phyloP scores from a whole-genome alignment of 2,113 vertebrate species.

The Ctenodactylus gundi region DNA sequence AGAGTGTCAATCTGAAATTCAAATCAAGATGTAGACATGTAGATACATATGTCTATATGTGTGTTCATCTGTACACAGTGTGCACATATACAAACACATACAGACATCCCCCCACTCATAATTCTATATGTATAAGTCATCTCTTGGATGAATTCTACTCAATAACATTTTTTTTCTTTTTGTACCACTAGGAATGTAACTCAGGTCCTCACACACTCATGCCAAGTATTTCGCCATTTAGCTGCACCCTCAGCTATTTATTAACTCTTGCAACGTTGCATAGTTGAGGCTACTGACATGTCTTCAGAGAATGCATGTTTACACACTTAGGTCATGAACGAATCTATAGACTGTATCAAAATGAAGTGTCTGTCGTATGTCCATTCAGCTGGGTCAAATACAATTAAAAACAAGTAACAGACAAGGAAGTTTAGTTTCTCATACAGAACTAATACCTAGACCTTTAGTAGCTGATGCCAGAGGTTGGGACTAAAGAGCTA shows the following conservation, averaged over 20 bases:
- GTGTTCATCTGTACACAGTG: too few relatives aligned
- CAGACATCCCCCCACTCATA: neutral
- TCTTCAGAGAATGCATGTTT: neutral
- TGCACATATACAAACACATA: too few relatives aligned
- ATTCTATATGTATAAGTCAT: too few relatives aligned
- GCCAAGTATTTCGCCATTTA: neutral
- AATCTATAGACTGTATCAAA: neutral
- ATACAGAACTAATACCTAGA: neutral
- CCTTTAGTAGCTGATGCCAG: neutral
- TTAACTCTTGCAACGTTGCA: neutral
- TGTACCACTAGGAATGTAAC: neutral
- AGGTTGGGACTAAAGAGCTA: neutral
- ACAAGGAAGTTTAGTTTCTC: neutral
- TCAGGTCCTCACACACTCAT: neutral
- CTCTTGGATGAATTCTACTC: neutral
- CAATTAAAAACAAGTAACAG: neutral
- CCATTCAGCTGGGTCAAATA: neutral
- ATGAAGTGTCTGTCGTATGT: neutral
- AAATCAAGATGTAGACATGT: too few relatives aligned
- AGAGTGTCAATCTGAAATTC: too few relatives aligned
- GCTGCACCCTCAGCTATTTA: neutral
- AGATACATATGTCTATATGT: too few relatives aligned
- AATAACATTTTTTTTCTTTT: neutral
- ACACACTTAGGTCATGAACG: neutral
- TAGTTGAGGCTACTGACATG: neutral